Base-by-base conservation (phyloP, 2,888 invertebrate species). In the Spatulosminthurus flaviceps region DNA sequence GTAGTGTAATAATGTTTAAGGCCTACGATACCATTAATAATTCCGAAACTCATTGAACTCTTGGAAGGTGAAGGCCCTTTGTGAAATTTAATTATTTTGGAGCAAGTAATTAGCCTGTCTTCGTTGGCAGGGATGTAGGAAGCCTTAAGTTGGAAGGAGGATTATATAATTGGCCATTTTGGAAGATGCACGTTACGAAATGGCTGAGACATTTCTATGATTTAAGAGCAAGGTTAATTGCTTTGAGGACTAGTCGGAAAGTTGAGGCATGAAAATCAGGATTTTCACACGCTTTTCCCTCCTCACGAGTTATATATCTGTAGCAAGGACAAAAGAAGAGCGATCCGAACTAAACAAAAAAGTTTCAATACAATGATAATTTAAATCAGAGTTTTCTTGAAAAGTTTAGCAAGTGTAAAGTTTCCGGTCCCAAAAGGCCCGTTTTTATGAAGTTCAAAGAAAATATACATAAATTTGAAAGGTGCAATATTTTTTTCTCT, bases 341-440 rank as follows among this genome's bases (percentile, higher is more conserved):
- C n/a, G n/a, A n/a, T n/a, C n/a, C n/a, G n/a, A n/a, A n/a, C n/a
- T n/a, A n/a, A n/a, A n/a, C n/a, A n/a, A 60, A 4, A 9, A 19
- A 60, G 60, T 60, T 64, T 64, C 26, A 64, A 21, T 60, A 60
- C 5, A 64, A 26, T 64, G 19, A 21, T 26, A 64, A 64, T 64
- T 64, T 22, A 64, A 64, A 64, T 21, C 26, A 60, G 60, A 60
- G 2, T 19, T 21, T 4, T 19, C 11, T 11, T 13, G 5, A 60
- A 19, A 60, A 21, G 22, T 9, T 9, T 21, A 60, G 22, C 5
- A 60, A 60, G 22, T 22, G 64, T 64, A 64, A 22, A 21, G 64
- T 22, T 64, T n/a, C 21, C 21, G 64, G 64, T 64, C 60, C 60
- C n/a, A n/a, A n/a, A n/a, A n/a, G n/a, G n/a, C n/a, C n/a, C n/a